phyloP scores from a whole-genome alignment of 2,888 invertebrate species.

The Drosophila affinis region DNA sequence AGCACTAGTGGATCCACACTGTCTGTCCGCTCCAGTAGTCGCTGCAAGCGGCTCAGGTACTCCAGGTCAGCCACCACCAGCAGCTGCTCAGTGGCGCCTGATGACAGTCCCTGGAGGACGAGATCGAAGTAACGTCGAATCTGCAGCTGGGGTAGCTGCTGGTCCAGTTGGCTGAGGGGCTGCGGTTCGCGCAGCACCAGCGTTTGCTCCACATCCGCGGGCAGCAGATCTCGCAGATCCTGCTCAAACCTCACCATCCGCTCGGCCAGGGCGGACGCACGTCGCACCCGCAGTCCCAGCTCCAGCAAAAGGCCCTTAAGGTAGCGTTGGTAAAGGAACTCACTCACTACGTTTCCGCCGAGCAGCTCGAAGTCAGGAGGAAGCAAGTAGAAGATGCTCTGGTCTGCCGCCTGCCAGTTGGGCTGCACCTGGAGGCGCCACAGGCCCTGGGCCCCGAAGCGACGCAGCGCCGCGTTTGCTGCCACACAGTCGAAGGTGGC shows the following conservation, averaged over 20 bases:
- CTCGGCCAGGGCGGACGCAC: constrained; percentile 67
- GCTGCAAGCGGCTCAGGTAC: constrained; percentile 60
- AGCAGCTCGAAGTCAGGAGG: constrained; percentile 70
- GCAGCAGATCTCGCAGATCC: constrained; percentile 51
- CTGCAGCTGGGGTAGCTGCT: constrained; percentile 60
- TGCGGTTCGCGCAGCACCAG: constrained; percentile 72
- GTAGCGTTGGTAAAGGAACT: constrained; percentile 76
- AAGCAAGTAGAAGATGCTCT: constrained; percentile 75
- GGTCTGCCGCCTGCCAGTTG: constrained; percentile 80
- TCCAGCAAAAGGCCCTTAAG: constrained; percentile 77
- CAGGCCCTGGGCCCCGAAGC: constrained; percentile 72
- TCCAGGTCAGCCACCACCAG: constrained; percentile 69
- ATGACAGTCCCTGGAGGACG: constrained; percentile 52
- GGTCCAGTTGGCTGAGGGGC: constrained; percentile 52
- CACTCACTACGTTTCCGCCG: constrained; percentile 52
- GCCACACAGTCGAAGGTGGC: constrained; percentile 68
- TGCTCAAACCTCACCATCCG: constrained; percentile 74
- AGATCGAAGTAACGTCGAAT: constrained; percentile 65
- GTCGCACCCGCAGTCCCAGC: constrained; percentile 73
- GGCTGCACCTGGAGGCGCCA: constrained; percentile 73
- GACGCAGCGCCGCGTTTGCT: constrained; percentile 73
- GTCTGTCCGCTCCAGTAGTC: constrained; percentile 27
- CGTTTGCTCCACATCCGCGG: constrained; percentile 25
- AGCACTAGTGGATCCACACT: constrained; percentile 52
- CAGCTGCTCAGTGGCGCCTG: constrained; percentile 39